Evolutionary conservation across 2,797 vertebrate species (phyloP).

Genomic region (Setipinna tenuifilis): DNA sequence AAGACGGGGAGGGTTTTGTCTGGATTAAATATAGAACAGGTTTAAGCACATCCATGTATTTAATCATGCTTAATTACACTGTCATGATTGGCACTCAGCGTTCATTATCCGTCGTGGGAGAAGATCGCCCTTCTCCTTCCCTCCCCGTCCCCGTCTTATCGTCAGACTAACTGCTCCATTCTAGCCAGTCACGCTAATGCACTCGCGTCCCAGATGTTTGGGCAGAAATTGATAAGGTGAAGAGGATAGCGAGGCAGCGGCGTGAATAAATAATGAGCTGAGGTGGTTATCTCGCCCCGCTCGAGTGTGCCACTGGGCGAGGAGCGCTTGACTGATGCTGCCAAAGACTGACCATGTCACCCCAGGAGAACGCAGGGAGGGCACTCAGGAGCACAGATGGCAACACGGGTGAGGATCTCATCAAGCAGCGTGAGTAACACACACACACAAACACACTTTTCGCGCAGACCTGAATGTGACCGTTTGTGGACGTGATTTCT

Average conservation of each 20-base stretch:
- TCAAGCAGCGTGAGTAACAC: background rate
- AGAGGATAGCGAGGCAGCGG: background rate
- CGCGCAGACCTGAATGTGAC: background rate
- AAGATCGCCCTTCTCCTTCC: background rate
- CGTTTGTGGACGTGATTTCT: background rate
- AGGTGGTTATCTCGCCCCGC: background rate
- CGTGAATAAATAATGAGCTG: conserved; percentile 15
- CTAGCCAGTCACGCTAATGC: conserved; percentile 9
- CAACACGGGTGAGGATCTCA: background rate
- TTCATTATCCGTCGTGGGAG: background rate
- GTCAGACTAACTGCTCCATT: background rate
- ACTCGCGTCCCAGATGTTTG: conserved; percentile 13
- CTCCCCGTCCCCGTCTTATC: background rate
- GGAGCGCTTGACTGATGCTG: background rate
- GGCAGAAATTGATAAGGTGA: conserved; percentile 3
- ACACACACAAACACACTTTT: background rate
- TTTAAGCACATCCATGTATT: conserved; percentile 19
- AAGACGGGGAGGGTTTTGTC: background rate
- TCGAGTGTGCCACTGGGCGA: background rate
- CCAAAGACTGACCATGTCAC: background rate
- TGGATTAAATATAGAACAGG: conserved; percentile 28
- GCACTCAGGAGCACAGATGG: background rate
- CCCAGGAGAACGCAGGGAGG: background rate
- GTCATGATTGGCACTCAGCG: conserved; percentile 4
- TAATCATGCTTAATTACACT: conserved; percentile 29